Evolutionary conservation across 2,113 vertebrate species (phyloP).

Genomic region (Peromyscus californicus): DNA sequence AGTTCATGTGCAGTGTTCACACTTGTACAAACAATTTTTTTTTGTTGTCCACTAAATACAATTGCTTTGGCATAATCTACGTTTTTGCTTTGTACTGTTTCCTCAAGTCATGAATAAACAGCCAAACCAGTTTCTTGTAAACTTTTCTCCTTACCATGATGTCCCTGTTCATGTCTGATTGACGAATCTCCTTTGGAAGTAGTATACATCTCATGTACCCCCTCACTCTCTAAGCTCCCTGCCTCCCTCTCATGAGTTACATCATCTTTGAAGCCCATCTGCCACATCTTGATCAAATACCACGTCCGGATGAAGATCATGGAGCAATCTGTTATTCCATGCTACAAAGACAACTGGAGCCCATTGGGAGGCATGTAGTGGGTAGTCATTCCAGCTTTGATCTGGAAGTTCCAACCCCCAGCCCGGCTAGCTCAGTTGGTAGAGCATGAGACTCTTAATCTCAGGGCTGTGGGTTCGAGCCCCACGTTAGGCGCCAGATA

Average conservation of each 20-base stretch:
- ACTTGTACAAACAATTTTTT: background rate
- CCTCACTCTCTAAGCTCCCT: background rate
- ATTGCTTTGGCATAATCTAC: background rate
- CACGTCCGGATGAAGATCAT: background rate
- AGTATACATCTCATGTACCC: background rate
- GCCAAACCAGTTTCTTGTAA: background rate
- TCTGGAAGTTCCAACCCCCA: too few relatives aligned
- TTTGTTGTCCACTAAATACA: background rate
- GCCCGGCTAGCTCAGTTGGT: slow-evolving; percentile 91
- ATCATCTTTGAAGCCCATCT: background rate
- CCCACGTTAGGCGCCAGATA: slow-evolving; percentile 91
- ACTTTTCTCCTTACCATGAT: background rate
- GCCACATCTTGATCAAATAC: background rate
- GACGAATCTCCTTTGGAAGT: background rate
- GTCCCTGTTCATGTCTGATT: background rate
- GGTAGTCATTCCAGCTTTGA: too few relatives aligned
- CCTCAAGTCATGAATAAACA: background rate
- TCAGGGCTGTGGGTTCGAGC: slow-evolving; percentile 96
- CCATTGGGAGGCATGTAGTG: background rate
- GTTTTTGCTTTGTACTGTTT: background rate
- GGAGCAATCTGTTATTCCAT: background rate
- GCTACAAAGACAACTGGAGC: background rate
- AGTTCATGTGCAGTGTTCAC: background rate
- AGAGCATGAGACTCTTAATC: slow-evolving; percentile 98
- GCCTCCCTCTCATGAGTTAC: background rate